These are phyloP conservation scores for Mnemiopsis leidyi DNA, from an alignment of 37 sponge, comb jelly and placozoan genomes.

Conservation along the genomic window DNA sequence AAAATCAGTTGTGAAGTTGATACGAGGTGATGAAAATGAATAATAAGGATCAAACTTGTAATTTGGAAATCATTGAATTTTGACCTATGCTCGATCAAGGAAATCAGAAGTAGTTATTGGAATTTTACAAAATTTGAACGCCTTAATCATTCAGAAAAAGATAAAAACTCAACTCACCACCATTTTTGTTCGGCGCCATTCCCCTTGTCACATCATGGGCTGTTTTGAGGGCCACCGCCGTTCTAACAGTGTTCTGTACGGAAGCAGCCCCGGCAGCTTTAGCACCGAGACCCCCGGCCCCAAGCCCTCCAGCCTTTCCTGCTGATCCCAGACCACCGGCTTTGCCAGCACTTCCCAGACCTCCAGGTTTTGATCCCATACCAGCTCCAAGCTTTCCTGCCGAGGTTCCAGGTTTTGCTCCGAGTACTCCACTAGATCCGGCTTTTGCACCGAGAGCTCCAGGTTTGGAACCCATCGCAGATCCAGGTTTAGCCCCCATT, in stretches of 20 bases:
- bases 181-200: slow-evolving; percentile 29
- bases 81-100: too few species aligned
- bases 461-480: not conserved
- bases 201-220: slow-evolving; percentile 32
- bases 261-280: not conserved
- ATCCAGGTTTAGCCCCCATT: slow-evolving; percentile 20
- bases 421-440: not conserved
- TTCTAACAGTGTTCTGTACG: not conserved
- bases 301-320: not conserved
- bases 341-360: not conserved
- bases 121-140: too few species aligned
- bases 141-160: too few species aligned
- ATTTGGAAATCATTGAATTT: too few species aligned
- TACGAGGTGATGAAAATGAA: too few species aligned
- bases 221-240: slow-evolving; percentile 57
- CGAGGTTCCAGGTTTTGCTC: not conserved
- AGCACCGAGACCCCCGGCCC: not conserved
- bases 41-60: too few species aligned
- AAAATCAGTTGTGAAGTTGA: too few species aligned
- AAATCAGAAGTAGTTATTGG: too few species aligned
- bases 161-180: too few species aligned
- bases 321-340: not conserved
- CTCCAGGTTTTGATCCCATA: not conserved
- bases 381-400: slow-evolving; percentile 5
- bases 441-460: slow-evolving; percentile 44